These are phyloP conservation scores for Atherinomorus stipes DNA, from an alignment of 2,113 vertebrate species.

Conservation along the genomic window DNA sequence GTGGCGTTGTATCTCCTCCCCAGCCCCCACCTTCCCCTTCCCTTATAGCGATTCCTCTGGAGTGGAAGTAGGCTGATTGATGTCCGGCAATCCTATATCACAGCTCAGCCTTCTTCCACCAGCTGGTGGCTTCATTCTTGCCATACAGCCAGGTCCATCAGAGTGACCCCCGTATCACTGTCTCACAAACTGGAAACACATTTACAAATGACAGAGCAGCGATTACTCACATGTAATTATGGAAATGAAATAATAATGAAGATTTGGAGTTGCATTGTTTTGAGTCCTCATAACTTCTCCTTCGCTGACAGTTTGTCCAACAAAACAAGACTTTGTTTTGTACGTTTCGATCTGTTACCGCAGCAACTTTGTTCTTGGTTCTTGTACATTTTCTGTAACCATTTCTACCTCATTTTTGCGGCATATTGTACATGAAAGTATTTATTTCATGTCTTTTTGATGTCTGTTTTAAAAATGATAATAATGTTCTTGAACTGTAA, in stretches of 20 bases:
- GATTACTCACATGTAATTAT: constrained; percentile 37
- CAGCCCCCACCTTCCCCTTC: not conserved
- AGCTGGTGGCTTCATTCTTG: constrained; percentile 82
- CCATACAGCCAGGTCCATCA: constrained; percentile 75
- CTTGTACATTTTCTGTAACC: constrained; percentile 94
- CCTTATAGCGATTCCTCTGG: constrained; percentile 62
- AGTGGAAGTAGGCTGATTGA: constrained; percentile 80
- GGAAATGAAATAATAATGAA: constrained; percentile 16
- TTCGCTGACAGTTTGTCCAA: constrained; percentile 82
- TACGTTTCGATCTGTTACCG: constrained; percentile 81
- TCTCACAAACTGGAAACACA: constrained; percentile 53
- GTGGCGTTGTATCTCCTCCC: constrained; percentile 61
- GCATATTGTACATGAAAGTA: constrained; percentile 97
- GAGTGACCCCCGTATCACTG: constrained; percentile 72
- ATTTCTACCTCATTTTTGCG: constrained; percentile 99
- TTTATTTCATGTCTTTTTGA: constrained; percentile 97
- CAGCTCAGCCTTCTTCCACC: constrained; percentile 72
- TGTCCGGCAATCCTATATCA: constrained; percentile 82
- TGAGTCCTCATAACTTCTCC: not conserved
- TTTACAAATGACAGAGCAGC: constrained; percentile 46
- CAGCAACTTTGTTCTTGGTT: constrained; percentile 84
- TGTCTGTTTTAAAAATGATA: constrained; percentile 87
- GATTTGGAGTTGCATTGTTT: constrained; percentile 8
- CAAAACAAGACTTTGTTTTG: constrained; percentile 82
- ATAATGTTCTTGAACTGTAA: constrained; percentile 93